These are phyloP conservation scores for Phyllotis vaccarum DNA, from an alignment of 2,797 vertebrate species.

Conservation along the genomic window DNA sequence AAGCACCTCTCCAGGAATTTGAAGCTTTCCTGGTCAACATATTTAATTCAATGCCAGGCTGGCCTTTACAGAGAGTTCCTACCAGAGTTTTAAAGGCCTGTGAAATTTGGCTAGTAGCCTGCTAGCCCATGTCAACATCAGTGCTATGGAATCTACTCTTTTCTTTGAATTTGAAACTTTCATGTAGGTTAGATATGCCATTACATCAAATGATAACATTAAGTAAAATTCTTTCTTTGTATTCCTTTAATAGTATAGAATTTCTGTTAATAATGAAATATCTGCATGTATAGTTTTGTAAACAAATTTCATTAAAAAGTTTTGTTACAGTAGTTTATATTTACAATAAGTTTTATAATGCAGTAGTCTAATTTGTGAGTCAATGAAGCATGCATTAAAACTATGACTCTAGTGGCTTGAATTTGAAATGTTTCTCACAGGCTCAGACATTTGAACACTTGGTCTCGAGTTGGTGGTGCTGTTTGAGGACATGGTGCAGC, in stretches of 20 bases:
- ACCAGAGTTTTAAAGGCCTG: neutral
- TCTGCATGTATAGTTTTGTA: neutral
- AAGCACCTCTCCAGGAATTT: neutral
- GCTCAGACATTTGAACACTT: too few species aligned
- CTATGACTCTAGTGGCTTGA: neutral
- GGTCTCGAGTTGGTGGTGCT: too few species aligned
- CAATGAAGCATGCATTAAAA: neutral
- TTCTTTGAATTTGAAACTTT: constrained; percentile 35
- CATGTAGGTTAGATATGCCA: constrained; percentile 20
- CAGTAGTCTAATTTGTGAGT: neutral
- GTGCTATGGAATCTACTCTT: neutral
- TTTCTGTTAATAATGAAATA: constrained; percentile 24
- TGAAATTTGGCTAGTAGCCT: neutral
- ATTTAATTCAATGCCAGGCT: neutral
- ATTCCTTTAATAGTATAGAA: neutral
- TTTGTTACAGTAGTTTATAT: neutral
- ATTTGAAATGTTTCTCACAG: too few species aligned
- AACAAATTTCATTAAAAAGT: neutral
- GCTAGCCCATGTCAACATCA: neutral
- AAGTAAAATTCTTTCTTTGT: constrained; percentile 33
- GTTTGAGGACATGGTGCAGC: too few species aligned
- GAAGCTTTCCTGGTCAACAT: neutral
- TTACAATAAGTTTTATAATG: neutral
- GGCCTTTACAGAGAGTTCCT: neutral
- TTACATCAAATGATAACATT: neutral